phyloP scores from a whole-genome alignment of 2,113 vertebrate genomes.

The Zosterops pallidus region DNA sequence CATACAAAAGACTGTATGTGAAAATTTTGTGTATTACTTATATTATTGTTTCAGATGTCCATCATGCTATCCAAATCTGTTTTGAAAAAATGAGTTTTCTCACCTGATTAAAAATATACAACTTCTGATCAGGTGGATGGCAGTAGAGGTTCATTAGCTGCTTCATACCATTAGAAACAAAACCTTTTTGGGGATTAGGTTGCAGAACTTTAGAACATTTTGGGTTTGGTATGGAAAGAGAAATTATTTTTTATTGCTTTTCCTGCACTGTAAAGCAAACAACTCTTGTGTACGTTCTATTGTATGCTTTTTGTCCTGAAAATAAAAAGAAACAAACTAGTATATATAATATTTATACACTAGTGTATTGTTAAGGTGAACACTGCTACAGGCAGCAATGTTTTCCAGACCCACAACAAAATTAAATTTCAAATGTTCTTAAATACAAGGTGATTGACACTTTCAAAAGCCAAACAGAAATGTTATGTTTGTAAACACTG shows the following conservation, averaged over 20 bases:
- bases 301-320: not conserved
- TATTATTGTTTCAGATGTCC: not conserved
- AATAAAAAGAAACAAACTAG: not conserved
- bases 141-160: not conserved
- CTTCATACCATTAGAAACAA: not conserved
- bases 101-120: not conserved
- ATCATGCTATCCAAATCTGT: not conserved
- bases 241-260: not conserved
- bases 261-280: not conserved
- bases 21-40: not conserved
- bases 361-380: not conserved
- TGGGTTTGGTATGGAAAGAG: not conserved
- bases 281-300: fast-evolving
- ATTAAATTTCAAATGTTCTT: not conserved
- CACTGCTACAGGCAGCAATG: not conserved
- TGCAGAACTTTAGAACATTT: not conserved
- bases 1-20: not conserved
- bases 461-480: not conserved
- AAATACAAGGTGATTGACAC: not conserved
- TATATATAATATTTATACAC: not conserved
- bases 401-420: not conserved
- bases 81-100: not conserved
- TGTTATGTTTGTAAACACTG: not conserved
- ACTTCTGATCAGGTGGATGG: not conserved
- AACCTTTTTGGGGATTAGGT: not conserved